Evolutionary conservation across 2,113 vertebrate genomes (phyloP), one percentile per base, ranked within the genome.

Genomic region (Columba livia): DNA sequence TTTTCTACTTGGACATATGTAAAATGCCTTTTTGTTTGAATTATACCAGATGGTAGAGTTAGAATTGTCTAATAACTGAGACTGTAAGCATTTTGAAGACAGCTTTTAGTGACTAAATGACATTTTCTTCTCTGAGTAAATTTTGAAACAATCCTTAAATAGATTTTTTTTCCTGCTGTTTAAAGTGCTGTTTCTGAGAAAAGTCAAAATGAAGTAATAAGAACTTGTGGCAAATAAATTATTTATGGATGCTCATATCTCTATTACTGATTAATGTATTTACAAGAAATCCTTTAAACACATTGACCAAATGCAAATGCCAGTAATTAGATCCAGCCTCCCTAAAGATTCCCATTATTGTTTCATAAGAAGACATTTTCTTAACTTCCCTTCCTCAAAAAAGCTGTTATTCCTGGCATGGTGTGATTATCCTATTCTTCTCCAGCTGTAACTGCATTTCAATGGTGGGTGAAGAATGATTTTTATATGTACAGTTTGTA

Each of bases 371-470:
- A 74, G 71, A 82, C 26, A 60, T 77, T 89, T 92, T 88, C 58
- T 81, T 83, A 58, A 83, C 71, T 85, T 93, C 64, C 19, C 42
- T 85, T 91, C 50, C 83, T 78, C 80, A 83, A 84, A 95, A 92
- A 89, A 96, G 85, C 85, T 96, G 89, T 88, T 94, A 85, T 91
- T 96, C 18, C 89, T 91, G 91, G 93, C 79, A 95, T 56, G 29
- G 44, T 42, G 67, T 42, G 28, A 67, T 44, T 71, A 88, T 15
- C 12, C 75, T 96, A 91, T 90, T 90, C 88, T 88, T 91, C 69
- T 91, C 57, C 50, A 93, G 56, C 66, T 86, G 69, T 65, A 74
- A 90, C 60, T 79, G 48, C 40, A 80, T 88, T 94, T 96, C 93
- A 93, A 60, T 78, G 57, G 67, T 72, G 65, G 73, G 29, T 75